Conservation (phyloP, 1,140 invertebrate species). For the Eulimnadia texana region DNA sequence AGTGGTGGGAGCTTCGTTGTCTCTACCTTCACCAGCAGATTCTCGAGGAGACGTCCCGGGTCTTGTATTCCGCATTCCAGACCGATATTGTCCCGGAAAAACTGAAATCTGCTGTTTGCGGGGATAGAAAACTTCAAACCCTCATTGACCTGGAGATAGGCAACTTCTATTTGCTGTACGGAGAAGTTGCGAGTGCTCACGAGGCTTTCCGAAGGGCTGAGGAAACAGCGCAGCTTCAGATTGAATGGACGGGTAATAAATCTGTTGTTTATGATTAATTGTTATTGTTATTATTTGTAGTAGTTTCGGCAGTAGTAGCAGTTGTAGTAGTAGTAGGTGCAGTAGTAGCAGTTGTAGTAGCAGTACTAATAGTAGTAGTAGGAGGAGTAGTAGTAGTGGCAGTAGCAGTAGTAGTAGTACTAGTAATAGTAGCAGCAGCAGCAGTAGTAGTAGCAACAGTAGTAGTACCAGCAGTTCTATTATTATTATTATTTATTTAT, state of each 20-base stretch:
- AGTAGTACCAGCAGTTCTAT: too few relatives aligned
- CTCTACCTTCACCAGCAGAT: constrained; percentile 55
- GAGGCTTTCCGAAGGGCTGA: constrained; percentile 46
- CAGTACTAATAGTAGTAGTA: too few relatives aligned
- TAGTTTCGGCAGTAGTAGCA: too few relatives aligned
- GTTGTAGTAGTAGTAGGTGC: too few relatives aligned
- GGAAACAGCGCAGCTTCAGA: constrained; percentile 42
- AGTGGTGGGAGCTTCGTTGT: constrained; percentile 59
- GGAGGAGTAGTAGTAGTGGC: too few relatives aligned
- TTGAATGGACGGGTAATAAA: constrained; percentile 44
- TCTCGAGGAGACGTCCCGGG: constrained; percentile 51
- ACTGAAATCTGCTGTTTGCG: constrained; percentile 5
- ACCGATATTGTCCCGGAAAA: constrained; percentile 13
- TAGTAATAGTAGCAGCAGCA: too few relatives aligned
- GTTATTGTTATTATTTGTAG: constrained; percentile 10
- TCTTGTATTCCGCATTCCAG: constrained; percentile 33
- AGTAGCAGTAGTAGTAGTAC: too few relatives aligned
- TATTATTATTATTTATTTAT: constrained; percentile 19
- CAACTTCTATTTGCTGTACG: constrained; percentile 56
- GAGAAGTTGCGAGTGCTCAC: constrained; percentile 48
- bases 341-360: too few relatives aligned
- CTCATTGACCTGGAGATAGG: constrained; percentile 57
- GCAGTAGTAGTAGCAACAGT: too few relatives aligned
- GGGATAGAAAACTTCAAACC: constrained; percentile 26
- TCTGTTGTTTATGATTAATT: constrained; percentile 18